Evolutionary conservation across 2,888 invertebrate species (phyloP).

Genomic region (Nymphalis c-album): DNA sequence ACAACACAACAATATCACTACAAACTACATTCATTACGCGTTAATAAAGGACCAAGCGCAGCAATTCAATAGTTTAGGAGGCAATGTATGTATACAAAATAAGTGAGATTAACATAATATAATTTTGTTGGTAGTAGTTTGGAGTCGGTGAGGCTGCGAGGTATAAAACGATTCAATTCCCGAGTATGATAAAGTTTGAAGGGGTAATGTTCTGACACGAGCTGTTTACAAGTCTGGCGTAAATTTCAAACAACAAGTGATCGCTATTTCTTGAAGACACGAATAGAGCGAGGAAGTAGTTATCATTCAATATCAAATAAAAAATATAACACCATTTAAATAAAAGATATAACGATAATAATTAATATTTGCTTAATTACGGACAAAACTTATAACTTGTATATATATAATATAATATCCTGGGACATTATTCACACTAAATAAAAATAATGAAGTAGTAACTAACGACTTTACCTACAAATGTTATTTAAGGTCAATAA

Average conservation of each 20-base stretch:
- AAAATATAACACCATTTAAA: no score
- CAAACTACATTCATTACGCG: slow-evolving; percentile 20
- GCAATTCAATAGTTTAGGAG: not conserved
- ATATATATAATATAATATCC: no score
- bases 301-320: no score
- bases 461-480: no score
- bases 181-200: slow-evolving; percentile 23
- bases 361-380: no score
- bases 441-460: no score
- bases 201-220: slow-evolving; percentile 11
- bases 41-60: not conserved
- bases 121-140: slow-evolving; percentile 3
- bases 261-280: not conserved
- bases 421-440: no score
- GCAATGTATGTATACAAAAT: not conserved
- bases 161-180: slow-evolving; percentile 30
- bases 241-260: not conserved
- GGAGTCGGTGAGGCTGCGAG: slow-evolving; percentile 17
- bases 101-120: not conserved
- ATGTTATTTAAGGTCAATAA: no score
- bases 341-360: no score
- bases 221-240: slow-evolving; percentile 12
- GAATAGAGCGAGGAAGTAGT: not conserved
- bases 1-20: not conserved
- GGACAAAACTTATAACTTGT: no score